Evolutionary conservation across 2,888 invertebrate genomes (phyloP).

Genomic region (Luperina testacea): DNA sequence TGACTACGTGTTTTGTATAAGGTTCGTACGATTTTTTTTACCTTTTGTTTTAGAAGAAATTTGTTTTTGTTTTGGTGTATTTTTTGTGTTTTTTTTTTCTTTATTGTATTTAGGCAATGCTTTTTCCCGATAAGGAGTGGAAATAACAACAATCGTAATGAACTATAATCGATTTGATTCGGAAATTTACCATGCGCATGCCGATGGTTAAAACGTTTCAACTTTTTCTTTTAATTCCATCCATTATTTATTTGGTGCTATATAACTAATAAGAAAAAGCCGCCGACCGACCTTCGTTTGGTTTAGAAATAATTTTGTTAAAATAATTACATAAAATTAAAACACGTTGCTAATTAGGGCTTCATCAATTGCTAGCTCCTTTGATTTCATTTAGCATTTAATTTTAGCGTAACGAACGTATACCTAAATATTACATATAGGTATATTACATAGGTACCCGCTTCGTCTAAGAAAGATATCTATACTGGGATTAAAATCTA

Average conservation of each 20-base stretch:
- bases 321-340: not conserved
- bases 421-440: not conserved
- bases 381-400: not conserved
- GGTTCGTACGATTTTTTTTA: constrained; percentile 27
- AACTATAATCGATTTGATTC: constrained; percentile 41
- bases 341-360: not conserved
- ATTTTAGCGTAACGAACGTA: not conserved
- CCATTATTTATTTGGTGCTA: not conserved
- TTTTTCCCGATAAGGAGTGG: constrained; percentile 18
- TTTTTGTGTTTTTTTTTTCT: not conserved
- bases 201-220: not conserved
- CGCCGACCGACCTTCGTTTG: too few relatives aligned
- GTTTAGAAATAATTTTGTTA: not conserved
- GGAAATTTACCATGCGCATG: constrained; percentile 20
- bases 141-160: constrained; percentile 23
- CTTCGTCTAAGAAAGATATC: not conserved
- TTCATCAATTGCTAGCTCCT: not conserved
- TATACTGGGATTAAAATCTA: not conserved
- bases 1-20: constrained; percentile 17
- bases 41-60: not conserved
- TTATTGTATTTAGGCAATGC: not conserved
- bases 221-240: not conserved
- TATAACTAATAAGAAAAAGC: not conserved
- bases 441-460: not conserved
- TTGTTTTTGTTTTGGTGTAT: not conserved